Evolutionary conservation across 2,797 vertebrate species (phyloP), one percentile per base, ranked within the genome.

Genomic region (Australoheros facetus): DNA sequence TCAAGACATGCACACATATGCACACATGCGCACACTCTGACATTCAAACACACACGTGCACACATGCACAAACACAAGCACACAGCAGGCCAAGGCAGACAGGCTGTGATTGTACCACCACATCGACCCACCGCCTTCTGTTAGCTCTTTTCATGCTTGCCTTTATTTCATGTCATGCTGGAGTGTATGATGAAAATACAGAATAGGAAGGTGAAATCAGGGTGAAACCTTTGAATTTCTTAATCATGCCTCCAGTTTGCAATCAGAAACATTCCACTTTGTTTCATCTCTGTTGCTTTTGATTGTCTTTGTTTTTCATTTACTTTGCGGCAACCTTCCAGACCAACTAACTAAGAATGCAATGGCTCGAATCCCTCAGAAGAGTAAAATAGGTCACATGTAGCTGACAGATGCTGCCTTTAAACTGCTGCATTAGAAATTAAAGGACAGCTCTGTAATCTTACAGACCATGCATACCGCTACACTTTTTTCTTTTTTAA

Each of bases 91-190:
- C 88, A 62, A 84, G 84, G 81, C 75, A 90, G 82, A 81, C 93
- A 92, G 91, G 89, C 88, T 90, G 91, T 75, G 87, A 90, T 83
- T 64, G 34, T 89, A 84, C 73, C 80, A 79, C 83, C 82, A 60
- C 79, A 60, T 78, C 77, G 89, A 91, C 90, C 90, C 89, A 77
- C 82, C 77, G 71, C 92, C 93, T 93, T 92, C 93, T 95, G 93
- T 86, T 85, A 73, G 82, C 75, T 87, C 71, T 83, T 79, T 87
- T 91, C 81, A 86, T 81, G 88, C 85, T 82, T 28, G 83, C 85
- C 75, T 87, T 86, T 56, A 80, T 78, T 87, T 85, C 70, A 64
- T 73, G 72, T 88, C 77, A 76, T 28, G n/a, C 76, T 28, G 64
- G 48, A 77, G 83, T 53, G 85, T 4, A 87, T 82, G 86, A 90